phyloP scores from a whole-genome alignment of 1,140 invertebrate genomes.

The Pseudomyrmex cubaensis region DNA sequence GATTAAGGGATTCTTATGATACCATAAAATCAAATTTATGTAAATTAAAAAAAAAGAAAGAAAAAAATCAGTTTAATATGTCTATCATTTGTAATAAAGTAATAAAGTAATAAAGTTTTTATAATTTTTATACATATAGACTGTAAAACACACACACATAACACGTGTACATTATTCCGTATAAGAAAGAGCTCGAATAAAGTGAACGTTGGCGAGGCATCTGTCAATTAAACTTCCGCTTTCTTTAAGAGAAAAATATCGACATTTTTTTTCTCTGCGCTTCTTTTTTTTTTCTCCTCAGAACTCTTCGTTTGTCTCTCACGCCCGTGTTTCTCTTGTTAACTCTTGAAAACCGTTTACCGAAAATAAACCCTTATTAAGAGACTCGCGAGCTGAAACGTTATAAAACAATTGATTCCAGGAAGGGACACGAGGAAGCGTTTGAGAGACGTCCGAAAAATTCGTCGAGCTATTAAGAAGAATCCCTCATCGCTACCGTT shows the following conservation, averaged over 20 bases:
- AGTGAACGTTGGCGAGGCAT: background rate
- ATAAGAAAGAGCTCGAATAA: background rate
- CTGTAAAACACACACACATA: no score
- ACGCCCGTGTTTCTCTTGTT: conserved; percentile 42
- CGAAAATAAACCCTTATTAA: conserved; percentile 42
- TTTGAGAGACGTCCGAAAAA: conserved; percentile 61
- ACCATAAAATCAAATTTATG: no score
- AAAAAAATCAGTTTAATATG: no score
- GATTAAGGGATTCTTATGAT: no score
- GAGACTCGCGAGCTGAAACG: conserved; percentile 61
- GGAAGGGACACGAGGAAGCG: conserved; percentile 65
- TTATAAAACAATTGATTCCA: conserved; percentile 66
- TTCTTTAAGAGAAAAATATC: conserved; percentile 10
- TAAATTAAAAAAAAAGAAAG: no score
- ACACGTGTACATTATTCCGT: background rate
- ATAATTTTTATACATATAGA: no score
- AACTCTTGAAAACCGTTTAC: conserved; percentile 30
- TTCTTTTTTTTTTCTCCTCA: background rate
- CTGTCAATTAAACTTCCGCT: conserved; percentile 8
- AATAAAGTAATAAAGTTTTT: no score
- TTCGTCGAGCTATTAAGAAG: conserved; percentile 74
- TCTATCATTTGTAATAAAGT: no score
- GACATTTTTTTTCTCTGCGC: background rate
- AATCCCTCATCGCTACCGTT: conserved; percentile 75
- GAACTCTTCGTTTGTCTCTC: conserved; percentile 6